Base-by-base conservation (phyloP, 2,888 invertebrate genomes). In the Odontothrips loti region DNA sequence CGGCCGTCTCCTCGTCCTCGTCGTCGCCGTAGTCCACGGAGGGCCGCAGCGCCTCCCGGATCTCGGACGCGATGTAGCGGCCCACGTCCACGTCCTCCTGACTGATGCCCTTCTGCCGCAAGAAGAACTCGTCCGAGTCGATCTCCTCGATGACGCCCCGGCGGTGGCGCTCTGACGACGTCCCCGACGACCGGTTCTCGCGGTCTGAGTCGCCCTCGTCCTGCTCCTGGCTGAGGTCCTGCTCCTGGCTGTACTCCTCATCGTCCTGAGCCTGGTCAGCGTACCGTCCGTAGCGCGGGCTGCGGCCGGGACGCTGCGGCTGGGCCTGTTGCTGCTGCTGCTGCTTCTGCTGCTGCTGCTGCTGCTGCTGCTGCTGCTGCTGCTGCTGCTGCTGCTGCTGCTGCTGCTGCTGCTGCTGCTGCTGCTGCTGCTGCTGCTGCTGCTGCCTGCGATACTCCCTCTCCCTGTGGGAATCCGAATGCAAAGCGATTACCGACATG, bases 101-200 rank as follows among this genome's bases (percentile, higher is more conserved):
- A 83, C 95, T 94, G 85, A 95, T 92, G 83, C 94, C 95, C 86
- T 94, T 92, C 87, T 93, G 93, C 84, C 95, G 90, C 83, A 95
- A 89, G 87, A 95, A 95, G 89, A 95, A 96, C 88, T 96, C 95
- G 87, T 96, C 95, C 79, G 94, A 94, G 86, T 95, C 93, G 84
- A 95, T 94, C 89, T 95, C 95, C 88, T 95, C 95, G 85, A 96
- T 91, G 4, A 94, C 93, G 0, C 92, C 92, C 80, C 90, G 90
- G 80, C 91, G 88, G 43, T 89, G 87, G 48, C 89, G 85, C 79
- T 90, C 90, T 47, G 88, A 87, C 0, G 92, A 91, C 83, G 91
- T 92, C 1, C 90, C 90, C 1, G 91, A 91, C 0, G 92, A 92
- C 81, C 90, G 90, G 82, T 90, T 86, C 80, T 88, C 91, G 80